These are phyloP conservation scores for Prosapia bicincta DNA, from an alignment of 2,888 invertebrate species.

Conservation along the genomic window DNA sequence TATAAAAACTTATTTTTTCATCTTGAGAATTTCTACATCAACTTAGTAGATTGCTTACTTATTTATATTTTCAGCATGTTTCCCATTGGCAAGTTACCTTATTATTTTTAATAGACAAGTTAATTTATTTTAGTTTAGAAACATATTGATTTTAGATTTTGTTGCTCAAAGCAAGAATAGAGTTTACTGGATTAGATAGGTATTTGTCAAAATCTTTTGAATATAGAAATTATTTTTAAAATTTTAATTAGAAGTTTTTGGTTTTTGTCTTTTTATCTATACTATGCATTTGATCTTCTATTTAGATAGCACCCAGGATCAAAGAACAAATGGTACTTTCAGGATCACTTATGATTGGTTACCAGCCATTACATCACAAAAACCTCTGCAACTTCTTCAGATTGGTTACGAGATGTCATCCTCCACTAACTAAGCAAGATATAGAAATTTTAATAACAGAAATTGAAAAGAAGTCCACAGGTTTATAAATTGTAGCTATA, in stretches of 20 bases:
- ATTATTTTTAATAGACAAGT: too few species aligned
- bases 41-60: too few species aligned
- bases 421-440: conserved; percentile 54
- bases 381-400: conserved; percentile 71
- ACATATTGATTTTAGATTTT: too few species aligned
- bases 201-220: background rate
- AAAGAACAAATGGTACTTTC: conserved; percentile 64
- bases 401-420: conserved; percentile 70
- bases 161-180: too few species aligned
- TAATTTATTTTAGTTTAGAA: too few species aligned
- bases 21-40: too few species aligned
- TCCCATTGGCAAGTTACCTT: too few species aligned
- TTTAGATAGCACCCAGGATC: conserved; percentile 63
- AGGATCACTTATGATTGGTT: conserved; percentile 72
- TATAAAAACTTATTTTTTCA: too few species aligned
- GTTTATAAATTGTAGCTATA: conserved; percentile 9
- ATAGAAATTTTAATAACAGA: conserved; percentile 61
- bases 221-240: background rate
- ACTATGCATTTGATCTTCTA: too few species aligned
- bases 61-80: too few species aligned
- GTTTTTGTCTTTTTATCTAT: background rate
- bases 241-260: background rate
- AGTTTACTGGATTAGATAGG: too few species aligned
- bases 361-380: conserved; percentile 61
- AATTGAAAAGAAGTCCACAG: conserved; percentile 59